Percentiles rank a stretch among this genome's conserved stretches.
Evolutionary conservation across 2,888 invertebrate species (phyloP).

Genomic region (Yponomeuta malinellus): DNA sequence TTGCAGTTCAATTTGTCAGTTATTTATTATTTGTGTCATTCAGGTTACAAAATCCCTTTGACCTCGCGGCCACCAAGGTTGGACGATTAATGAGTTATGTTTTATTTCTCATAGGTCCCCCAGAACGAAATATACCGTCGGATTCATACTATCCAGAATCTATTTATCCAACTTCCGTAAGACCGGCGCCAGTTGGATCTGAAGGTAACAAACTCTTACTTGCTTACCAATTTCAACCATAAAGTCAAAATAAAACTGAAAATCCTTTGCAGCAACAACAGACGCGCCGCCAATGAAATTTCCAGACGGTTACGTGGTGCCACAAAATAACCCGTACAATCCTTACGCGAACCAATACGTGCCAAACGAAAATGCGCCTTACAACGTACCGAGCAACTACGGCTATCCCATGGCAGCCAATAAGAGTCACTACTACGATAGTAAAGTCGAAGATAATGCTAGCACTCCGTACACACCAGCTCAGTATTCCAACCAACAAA

Average conservation of each 20-base stretch:
- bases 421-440: background rate
- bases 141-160: constrained; percentile 62
- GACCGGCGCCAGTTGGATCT: constrained; percentile 84
- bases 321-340: constrained; percentile 46
- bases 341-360: constrained; percentile 43
- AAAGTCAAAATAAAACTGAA: background rate
- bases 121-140: constrained; percentile 41
- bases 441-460: background rate
- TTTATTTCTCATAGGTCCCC: constrained; percentile 19
- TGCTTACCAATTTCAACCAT: background rate
- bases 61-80: too few relatives aligned
- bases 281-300: constrained; percentile 51
- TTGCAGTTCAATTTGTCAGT: too few relatives aligned
- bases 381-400: constrained; percentile 38
- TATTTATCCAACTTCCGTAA: constrained; percentile 77
- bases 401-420: constrained; percentile 34
- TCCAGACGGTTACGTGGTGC: constrained; percentile 57
- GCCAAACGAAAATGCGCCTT: constrained; percentile 39
- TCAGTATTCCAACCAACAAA: constrained; percentile 41
- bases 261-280: constrained; percentile 44
- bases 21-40: too few relatives aligned
- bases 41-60: too few relatives aligned
- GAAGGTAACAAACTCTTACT: constrained; percentile 62
- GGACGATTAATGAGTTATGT: too few relatives aligned
- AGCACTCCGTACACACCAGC: constrained; percentile 52